A percentile compares a stretch with the other conserved stretches of the same genome.
Conservation (phyloP, 2,797 vertebrate species). For the Eutrigla gurnardus region DNA sequence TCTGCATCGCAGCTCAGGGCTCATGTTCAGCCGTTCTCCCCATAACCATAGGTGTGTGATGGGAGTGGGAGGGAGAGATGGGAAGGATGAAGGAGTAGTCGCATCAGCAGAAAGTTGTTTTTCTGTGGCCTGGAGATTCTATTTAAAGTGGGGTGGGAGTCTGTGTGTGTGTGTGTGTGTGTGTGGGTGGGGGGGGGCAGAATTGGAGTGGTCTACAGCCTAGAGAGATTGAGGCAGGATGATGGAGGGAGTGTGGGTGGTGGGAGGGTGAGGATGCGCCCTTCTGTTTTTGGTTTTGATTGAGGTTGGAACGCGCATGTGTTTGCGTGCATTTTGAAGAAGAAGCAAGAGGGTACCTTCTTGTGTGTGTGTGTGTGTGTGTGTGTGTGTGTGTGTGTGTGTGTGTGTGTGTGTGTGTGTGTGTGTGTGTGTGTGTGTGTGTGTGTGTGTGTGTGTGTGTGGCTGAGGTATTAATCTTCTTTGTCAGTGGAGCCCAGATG, state of each 20-base stretch:
- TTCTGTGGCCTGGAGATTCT: slow-evolving; percentile 88
- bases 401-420: slow-evolving; percentile 39
- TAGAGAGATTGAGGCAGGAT: slow-evolving; percentile 66
- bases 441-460: too few relatives aligned
- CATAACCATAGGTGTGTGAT: slow-evolving; percentile 75
- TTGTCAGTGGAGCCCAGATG: slow-evolving; percentile 98
- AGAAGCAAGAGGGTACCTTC: slow-evolving; percentile 58
- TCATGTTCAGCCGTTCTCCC: slow-evolving; percentile 62
- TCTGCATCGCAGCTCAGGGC: slow-evolving; percentile 64
- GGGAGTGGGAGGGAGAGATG: slow-evolving; percentile 63
- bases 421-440: slow-evolving; percentile 55
- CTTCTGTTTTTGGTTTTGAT: slow-evolving; percentile 71
- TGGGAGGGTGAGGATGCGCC: slow-evolving; percentile 47
- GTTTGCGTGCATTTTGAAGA: slow-evolving; percentile 54
- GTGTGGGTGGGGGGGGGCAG: slow-evolving; percentile 47
- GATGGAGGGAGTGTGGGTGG: slow-evolving; percentile 46
- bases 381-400: slow-evolving; percentile 55
- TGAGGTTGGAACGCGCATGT: slow-evolving; percentile 50
- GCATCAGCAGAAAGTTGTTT: slow-evolving; percentile 94
- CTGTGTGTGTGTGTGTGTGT: slow-evolving; percentile 32
- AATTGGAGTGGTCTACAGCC: slow-evolving; percentile 70
- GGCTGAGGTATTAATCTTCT: slow-evolving; percentile 97
- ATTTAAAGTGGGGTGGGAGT: slow-evolving; percentile 82
- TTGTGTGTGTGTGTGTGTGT: slow-evolving; percentile 58
- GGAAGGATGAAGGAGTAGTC: slow-evolving; percentile 78